Conservation (phyloP, 2,888 invertebrate species). For the Cartodere bifasciata region DNA sequence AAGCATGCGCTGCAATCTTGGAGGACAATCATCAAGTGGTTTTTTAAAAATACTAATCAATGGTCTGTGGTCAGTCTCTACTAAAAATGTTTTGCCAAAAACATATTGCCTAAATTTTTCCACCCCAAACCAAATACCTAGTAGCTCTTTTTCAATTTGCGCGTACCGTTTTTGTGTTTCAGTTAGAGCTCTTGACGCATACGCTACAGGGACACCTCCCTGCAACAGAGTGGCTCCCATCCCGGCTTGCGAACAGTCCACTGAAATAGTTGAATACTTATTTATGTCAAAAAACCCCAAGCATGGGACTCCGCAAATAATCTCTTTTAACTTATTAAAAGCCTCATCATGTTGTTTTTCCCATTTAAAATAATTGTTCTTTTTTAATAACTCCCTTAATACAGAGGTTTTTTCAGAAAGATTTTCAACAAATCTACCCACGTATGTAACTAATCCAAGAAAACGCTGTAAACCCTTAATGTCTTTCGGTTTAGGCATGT, state of each 20-base stretch:
- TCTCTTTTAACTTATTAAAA: slow-evolving; percentile 21
- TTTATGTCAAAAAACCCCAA: slow-evolving; percentile 23
- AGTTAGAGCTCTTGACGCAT: slow-evolving; percentile 23
- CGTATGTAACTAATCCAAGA: slow-evolving; percentile 20
- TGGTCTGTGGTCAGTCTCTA: slow-evolving; percentile 29
- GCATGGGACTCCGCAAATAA: slow-evolving; percentile 19
- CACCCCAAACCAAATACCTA: slow-evolving; percentile 19
- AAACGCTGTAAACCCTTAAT: slow-evolving; percentile 15
- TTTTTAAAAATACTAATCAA: slow-evolving; percentile 21
- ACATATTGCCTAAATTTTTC: slow-evolving; percentile 24
- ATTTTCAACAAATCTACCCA: slow-evolving; percentile 12
- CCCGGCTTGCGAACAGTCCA: slow-evolving; percentile 25
- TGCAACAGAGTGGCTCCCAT: slow-evolving; percentile 25
- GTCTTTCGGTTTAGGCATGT: slow-evolving; percentile 10
- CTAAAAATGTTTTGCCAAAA: slow-evolving; percentile 18
- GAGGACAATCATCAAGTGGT: slow-evolving; percentile 10
- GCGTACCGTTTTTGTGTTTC: slow-evolving; percentile 23
- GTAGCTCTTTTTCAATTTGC: slow-evolving; percentile 29
- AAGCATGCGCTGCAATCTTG: slow-evolving; percentile 13
- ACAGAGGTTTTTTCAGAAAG: slow-evolving; percentile 16
- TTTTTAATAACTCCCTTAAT: slow-evolving; percentile 17
- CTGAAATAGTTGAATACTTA: slow-evolving; percentile 13
- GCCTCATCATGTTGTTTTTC: slow-evolving; percentile 16
- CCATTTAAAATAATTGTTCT: slow-evolving; percentile 17
- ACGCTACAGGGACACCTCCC: slow-evolving; percentile 21